Base-by-base conservation (phyloP, 1,140 invertebrate genomes). In the Sinella curviseta region DNA sequence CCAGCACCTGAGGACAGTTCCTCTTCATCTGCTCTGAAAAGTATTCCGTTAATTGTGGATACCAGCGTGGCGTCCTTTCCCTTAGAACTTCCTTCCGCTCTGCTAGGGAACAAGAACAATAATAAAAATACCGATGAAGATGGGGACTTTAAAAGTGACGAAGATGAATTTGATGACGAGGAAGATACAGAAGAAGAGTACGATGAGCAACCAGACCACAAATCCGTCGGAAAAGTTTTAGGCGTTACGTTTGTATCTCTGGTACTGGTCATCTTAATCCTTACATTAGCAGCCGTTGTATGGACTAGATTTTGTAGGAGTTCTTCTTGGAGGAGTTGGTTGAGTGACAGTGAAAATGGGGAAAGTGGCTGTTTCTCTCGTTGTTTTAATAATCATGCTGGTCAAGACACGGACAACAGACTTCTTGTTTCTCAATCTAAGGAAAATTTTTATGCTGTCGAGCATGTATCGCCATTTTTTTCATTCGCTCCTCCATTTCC, bases 11-110 rank as follows among this genome's bases (percentile, higher is more conserved):
- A 28, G 33, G 3, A 16, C 4, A 34, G 30, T 74, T 74, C 74
- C 36, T 2, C 74, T 2, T 2, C 16, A 3, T 75, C 74, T 39
- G n/a, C 65, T 74, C 48, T 34, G 77, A 79, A 77, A 65, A 79
- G 77, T 81, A 60, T 79, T 33, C 80, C 77, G 28, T 39, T 81
- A 73, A 60, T 74, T 77, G 60, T 81, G 77, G 78, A 81, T 78
- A 81, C 80, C 36, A 81, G 80, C 34, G 77, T 78, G 34, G 80
- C 80, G 20, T 81, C 78, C 33, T 81, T 79, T 73, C 77, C 80
- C 30, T 20, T 55, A 67, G 70, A 79, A 33, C 74, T 55, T 35
- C 74, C 74, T 3, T 48, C 17, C 74, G 74, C 74, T 3, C 74
- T 75, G 2, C 74, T 75, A 12, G 31, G 26, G 2, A 70, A n/a